Conservation (phyloP, 2,888 invertebrate species). For the Andrena chrysosceles region DNA sequence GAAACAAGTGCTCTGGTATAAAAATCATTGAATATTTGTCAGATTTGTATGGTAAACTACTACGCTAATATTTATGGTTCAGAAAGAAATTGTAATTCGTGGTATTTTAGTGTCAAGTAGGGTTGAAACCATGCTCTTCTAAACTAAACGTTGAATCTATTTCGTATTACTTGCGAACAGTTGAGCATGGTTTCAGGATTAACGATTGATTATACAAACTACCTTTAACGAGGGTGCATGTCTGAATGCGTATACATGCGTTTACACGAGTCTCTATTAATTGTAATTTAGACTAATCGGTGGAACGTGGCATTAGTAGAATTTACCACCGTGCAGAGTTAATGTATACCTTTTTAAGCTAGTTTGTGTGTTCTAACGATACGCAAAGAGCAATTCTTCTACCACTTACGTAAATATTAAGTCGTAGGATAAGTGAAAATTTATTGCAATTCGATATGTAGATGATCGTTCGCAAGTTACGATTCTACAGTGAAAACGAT, state of each 20-base stretch:
- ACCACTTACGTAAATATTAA: constrained; percentile 1
- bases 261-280: constrained; percentile 10
- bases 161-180: not conserved
- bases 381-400: not conserved
- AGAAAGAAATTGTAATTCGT: constrained; percentile 1
- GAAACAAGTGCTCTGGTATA: not conserved
- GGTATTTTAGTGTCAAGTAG: constrained; percentile 11
- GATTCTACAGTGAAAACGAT: not conserved
- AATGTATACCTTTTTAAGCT: constrained; percentile 7
- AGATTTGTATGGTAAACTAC: not conserved
- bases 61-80: not conserved
- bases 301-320: not conserved
- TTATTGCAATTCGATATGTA: constrained; percentile 4
- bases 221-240: not conserved
- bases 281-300: constrained; percentile 5
- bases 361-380: not conserved
- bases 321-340: not conserved
- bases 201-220: constrained; percentile 3
- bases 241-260: not conserved
- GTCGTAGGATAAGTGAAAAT: constrained; percentile 11
- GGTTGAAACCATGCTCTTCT: constrained; percentile 28
- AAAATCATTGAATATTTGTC: constrained; percentile 4
- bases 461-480: constrained; percentile 1
- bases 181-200: constrained; percentile 40
- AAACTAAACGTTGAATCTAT: not conserved